Conservation (phyloP, 2,113 vertebrate genomes). For the Ondatra zibethicus region DNA sequence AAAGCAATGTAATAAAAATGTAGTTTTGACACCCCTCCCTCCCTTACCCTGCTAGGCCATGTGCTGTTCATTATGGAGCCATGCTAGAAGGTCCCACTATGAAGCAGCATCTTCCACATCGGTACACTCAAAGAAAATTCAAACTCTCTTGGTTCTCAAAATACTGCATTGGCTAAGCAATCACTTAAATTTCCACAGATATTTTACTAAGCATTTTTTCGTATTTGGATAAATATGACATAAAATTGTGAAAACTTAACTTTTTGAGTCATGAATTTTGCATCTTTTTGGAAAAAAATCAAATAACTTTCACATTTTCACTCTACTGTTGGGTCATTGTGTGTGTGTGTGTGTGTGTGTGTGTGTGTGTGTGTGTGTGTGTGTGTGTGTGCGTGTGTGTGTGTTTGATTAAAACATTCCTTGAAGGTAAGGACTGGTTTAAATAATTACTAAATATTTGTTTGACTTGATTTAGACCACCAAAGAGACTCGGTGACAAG, state of each 20-base stretch:
- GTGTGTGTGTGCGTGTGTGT: background rate
- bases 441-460: slow-evolving; percentile 12
- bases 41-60: background rate
- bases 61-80: background rate
- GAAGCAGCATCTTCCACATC: background rate
- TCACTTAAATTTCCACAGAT: background rate
- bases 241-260: background rate
- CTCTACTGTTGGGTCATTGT: background rate
- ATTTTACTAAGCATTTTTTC: background rate
- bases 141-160: background rate
- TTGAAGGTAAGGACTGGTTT: background rate
- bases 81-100: background rate
- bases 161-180: background rate
- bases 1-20: background rate
- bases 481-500: slow-evolving; percentile 20
- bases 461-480: slow-evolving; percentile 17
- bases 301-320: background rate
- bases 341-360: background rate
- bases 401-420: background rate
- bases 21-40: background rate
- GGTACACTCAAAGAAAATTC: background rate
- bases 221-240: background rate
- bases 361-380: background rate
- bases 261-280: background rate
- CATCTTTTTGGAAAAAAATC: background rate